A percentile compares a stretch with the other conserved stretches of the same genome.
These are phyloP conservation scores for Meandrina meandrites DNA, from an alignment of 92 coral and sea anemone species.

Conservation along the genomic window DNA sequence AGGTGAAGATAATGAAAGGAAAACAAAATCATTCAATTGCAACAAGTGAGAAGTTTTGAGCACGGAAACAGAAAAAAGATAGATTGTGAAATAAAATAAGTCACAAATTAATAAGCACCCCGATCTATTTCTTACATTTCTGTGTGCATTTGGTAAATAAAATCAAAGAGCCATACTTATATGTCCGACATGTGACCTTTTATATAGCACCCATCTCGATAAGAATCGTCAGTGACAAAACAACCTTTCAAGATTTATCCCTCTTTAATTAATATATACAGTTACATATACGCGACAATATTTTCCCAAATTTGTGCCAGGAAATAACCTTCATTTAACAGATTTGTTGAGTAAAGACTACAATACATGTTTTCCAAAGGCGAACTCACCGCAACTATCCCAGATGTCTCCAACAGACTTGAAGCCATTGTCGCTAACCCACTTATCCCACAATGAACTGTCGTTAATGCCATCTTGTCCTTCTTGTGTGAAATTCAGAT, in stretches of 20 bases:
- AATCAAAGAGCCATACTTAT: neutral
- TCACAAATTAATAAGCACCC: neutral
- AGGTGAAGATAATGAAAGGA: neutral
- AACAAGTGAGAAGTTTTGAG: neutral
- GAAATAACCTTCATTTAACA: neutral
- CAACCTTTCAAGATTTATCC: neutral
- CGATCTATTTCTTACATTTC: neutral
- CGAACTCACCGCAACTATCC: slow-evolving; percentile 60
- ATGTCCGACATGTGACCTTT: neutral
- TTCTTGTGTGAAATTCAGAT: slow-evolving; percentile 33
- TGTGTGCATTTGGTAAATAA: neutral
- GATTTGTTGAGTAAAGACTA: neutral
- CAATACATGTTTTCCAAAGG: neutral
- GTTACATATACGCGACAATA: neutral
- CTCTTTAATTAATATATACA: neutral
- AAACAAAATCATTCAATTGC: neutral
- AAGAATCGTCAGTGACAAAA: neutral
- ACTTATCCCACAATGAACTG: slow-evolving; percentile 56
- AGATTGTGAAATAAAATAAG: neutral
- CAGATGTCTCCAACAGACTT: slow-evolving; percentile 66
- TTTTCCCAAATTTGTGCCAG: neutral
- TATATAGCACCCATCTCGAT: neutral
- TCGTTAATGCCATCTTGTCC: slow-evolving; percentile 9
- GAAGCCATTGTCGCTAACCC: slow-evolving; percentile 47
- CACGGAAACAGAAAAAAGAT: too few relatives aligned